These are phyloP conservation scores for Melozone crissalis DNA, from an alignment of 2,113 vertebrate genomes.

Conservation along the genomic window DNA sequence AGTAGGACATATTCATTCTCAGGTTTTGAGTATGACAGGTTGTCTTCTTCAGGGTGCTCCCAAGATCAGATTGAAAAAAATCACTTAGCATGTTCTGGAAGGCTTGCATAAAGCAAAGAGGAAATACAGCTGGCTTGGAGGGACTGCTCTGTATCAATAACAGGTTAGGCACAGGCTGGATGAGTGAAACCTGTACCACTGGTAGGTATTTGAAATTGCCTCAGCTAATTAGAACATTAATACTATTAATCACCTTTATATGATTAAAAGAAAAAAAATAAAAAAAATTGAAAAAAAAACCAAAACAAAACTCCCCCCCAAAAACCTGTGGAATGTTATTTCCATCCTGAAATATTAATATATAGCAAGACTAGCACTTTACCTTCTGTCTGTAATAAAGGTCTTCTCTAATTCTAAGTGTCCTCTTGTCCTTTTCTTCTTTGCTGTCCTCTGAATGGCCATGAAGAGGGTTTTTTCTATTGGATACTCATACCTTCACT, in stretches of 20 bases:
- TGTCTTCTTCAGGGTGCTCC: not conserved
- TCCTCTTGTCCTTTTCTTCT: not conserved
- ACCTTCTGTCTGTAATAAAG: not conserved
- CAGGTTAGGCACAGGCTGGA: not conserved
- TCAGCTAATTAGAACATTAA: not conserved
- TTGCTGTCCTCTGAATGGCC: not conserved
- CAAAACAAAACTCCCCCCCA: not conserved
- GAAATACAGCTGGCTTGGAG: not conserved
- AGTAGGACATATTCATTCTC: not conserved
- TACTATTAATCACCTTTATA: not conserved
- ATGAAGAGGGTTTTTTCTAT: fast-evolving
- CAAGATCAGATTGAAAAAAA: not conserved
- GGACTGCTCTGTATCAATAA: not conserved
- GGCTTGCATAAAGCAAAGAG: not conserved
- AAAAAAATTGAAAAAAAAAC: not conserved
- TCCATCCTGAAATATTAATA: not conserved
- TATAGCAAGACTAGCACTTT: not conserved
- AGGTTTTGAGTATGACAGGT: not conserved
- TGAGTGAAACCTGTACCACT: not conserved
- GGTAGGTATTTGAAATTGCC: not conserved
- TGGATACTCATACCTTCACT: not conserved
- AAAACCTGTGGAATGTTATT: not conserved
- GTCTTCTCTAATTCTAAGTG: not conserved
- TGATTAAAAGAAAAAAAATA: not conserved
- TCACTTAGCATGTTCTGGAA: not conserved